These are phyloP conservation scores for Hassar affinis DNA, from an alignment of 2,113 vertebrate species.

Conservation along the genomic window DNA sequence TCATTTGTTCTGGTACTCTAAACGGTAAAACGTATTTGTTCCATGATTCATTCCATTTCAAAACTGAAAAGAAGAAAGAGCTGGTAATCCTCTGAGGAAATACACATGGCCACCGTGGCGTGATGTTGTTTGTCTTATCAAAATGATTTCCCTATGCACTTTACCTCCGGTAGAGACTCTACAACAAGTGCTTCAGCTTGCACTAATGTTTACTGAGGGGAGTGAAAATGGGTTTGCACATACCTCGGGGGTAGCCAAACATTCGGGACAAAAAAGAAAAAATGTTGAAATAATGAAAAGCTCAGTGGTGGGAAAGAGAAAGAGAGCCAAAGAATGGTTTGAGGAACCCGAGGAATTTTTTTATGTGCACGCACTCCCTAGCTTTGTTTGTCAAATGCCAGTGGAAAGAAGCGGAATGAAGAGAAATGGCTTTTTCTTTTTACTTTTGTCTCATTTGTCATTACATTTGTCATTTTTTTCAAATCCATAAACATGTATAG, in stretches of 20 bases:
- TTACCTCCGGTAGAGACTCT: slow-evolving; percentile 34
- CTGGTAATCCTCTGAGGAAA: background rate
- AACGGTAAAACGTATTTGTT: background rate
- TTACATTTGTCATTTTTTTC: background rate
- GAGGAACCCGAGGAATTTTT: slow-evolving; percentile 3
- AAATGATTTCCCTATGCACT: background rate
- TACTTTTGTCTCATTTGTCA: background rate
- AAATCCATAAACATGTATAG: slow-evolving; percentile 7
- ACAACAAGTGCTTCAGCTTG: slow-evolving; percentile 45
- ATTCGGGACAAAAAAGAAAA: slow-evolving; percentile 58
- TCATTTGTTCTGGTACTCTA: background rate
- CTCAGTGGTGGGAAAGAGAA: slow-evolving; percentile 9
- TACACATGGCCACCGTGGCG: background rate
- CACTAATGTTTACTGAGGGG: slow-evolving; percentile 60
- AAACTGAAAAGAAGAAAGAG: background rate
- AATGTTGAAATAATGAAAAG: slow-evolving; percentile 55
- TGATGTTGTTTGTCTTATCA: background rate
- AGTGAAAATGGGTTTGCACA: slow-evolving; percentile 57
- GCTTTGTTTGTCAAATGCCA: background rate
- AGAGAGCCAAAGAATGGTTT: slow-evolving; percentile 38
- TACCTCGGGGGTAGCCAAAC: slow-evolving; percentile 49
- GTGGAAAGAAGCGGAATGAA: no score
- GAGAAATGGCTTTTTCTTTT: background rate
- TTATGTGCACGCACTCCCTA: background rate
- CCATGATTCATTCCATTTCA: background rate